These are phyloP conservation scores for Microctonus aethiopoides DNA, from an alignment of 2,888 invertebrate species.

Conservation along the genomic window DNA sequence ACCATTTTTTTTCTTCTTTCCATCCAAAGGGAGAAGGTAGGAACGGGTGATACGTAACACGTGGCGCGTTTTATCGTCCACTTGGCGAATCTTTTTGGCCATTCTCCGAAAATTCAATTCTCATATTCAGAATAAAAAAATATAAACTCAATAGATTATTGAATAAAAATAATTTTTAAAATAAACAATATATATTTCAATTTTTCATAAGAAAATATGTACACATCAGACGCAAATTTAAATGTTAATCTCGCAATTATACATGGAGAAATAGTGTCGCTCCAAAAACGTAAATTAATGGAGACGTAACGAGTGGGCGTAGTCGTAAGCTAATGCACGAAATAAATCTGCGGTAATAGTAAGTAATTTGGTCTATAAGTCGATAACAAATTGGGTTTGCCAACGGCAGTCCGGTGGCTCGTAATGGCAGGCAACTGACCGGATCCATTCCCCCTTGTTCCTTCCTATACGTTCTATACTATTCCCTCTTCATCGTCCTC, in stretches of 20 bases:
- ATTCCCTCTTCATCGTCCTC: conserved; percentile 23
- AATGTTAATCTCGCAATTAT: conserved; percentile 14
- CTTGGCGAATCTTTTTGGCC: conserved; percentile 35
- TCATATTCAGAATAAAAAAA: neutral
- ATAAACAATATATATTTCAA: neutral
- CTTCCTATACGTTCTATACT: conserved; percentile 24
- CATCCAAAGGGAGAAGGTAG: neutral
- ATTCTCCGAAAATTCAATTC: conserved; percentile 21
- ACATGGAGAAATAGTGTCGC: neutral
- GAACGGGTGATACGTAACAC: conserved; percentile 44
- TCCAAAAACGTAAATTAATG: conserved; percentile 58
- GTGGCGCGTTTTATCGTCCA: conserved; percentile 54
- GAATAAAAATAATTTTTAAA: neutral
- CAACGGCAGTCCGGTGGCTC: conserved; percentile 58
- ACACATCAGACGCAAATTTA: neutral
- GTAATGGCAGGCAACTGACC: conserved; percentile 66
- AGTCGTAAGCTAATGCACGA: conserved; percentile 59
- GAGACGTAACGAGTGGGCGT: conserved; percentile 61
- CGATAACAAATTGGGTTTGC: conserved; percentile 67
- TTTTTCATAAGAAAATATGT: neutral
- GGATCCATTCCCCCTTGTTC: conserved; percentile 52
- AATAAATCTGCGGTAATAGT: conserved; percentile 68
- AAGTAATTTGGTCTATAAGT: conserved; percentile 67
- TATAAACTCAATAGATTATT: neutral
- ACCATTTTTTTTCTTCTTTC: conserved; percentile 20